Evolutionary conservation across 2,113 vertebrate species (phyloP).

Genomic region (Crotalus helleri): DNA sequence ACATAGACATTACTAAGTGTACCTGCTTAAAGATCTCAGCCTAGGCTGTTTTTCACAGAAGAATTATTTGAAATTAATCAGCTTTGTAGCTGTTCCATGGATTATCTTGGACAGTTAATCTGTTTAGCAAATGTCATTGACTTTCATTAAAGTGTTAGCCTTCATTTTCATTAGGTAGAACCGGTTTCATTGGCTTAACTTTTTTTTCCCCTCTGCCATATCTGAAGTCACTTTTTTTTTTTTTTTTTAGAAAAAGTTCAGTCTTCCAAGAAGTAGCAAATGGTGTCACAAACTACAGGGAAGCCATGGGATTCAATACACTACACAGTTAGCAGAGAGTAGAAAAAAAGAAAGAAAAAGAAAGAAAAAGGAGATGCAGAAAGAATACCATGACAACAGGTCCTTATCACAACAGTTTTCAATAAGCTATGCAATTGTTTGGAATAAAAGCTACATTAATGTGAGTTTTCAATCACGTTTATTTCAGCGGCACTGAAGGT

Average conservation of each 20-base stretch:
- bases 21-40: slow-evolving; percentile 7
- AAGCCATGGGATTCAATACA: neutral
- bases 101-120: neutral
- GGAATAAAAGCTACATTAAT: slow-evolving; percentile 3
- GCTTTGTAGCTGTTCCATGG: slow-evolving; percentile 16
- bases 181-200: neutral
- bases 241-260: neutral
- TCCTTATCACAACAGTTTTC: slow-evolving; percentile 12
- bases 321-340: neutral
- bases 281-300: neutral
- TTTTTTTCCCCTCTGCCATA: neutral
- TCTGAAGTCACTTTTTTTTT: neutral
- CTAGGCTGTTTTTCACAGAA: neutral
- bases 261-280: neutral
- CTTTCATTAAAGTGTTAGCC: slow-evolving; percentile 11
- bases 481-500: neutral
- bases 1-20: neutral
- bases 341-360: neutral
- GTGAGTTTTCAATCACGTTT: neutral
- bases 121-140: slow-evolving; percentile 16
- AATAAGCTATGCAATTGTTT: neutral
- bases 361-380: neutral
- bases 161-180: slow-evolving; percentile 7
- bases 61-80: slow-evolving; percentile 16
- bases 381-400: neutral